Base-by-base conservation (phyloP, 1,140 invertebrate species). In the Zaprionus ghesquierei region DNA sequence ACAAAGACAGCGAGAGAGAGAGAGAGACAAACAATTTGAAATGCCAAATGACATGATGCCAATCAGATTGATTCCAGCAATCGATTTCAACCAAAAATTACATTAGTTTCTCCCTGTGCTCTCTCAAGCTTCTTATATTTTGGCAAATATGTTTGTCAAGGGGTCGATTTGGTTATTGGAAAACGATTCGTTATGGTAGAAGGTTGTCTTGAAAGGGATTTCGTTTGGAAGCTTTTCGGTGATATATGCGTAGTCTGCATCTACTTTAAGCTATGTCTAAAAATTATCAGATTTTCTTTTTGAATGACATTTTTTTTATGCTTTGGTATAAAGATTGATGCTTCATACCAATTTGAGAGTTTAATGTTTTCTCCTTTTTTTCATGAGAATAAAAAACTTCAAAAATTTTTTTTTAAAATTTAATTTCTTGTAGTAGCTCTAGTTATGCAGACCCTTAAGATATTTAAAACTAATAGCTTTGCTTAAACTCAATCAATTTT, bases 21-120 rank as follows among this genome's bases (percentile, higher is more conserved):
- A n/a, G n/a, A 53, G 64, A 55, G 51, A 54, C 10, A 64, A 33
- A 55, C 23, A 60, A 27, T 41, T 27, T 25, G 27, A 70, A 46
- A 76, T 85, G 75, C 44, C 63, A 66, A 73, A 54, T 61, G 77
- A 76, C 63, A 77, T 71, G 51, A 59, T 50, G 35, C 38, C 60
- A 66, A 68, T 61, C 31, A 18, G 2, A 44, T 60, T 22, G 29
- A 41, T 76, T 75, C 71, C 76, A 64, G 22, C 56, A 53, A 71
- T 61, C 62, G 38, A 72, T 72, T 80, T 38, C 65, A 13, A 31
- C 54, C 46, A 18, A 22, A 44, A 50, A 20, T 35, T 15, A 60
- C 20, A 49, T 33, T 49, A 5, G 22, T 62, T 50, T 23, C 5
- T n/a, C 18, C 5, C 18, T 46, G 5, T 12, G 18, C 9, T 4